Evolutionary conservation across 2,888 invertebrate genomes (phyloP).

Genomic region (Stenodera caucasica): DNA sequence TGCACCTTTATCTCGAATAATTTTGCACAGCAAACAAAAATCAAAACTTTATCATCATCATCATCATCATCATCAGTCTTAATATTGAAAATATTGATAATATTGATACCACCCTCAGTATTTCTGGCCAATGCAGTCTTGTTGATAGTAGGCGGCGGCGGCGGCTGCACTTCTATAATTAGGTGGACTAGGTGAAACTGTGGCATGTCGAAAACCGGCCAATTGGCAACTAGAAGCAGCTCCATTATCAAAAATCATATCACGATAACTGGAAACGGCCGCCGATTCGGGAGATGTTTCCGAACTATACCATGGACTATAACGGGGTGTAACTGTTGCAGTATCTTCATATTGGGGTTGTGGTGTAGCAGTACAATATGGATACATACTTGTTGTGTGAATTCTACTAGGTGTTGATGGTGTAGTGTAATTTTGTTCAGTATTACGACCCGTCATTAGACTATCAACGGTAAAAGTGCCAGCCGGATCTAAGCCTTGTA

Average conservation of each 20-base stretch:
- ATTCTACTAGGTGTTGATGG: slow-evolving; percentile 39
- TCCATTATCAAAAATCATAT: slow-evolving; percentile 51
- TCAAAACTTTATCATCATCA: slow-evolving; percentile 9
- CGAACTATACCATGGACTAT: slow-evolving; percentile 62
- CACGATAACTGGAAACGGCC: slow-evolving; percentile 48
- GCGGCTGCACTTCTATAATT: slow-evolving; percentile 59
- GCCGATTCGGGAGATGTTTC: slow-evolving; percentile 55
- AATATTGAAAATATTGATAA: slow-evolving; percentile 37
- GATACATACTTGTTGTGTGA: slow-evolving; percentile 56
- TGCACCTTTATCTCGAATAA: slow-evolving; percentile 9
- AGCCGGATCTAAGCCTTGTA: slow-evolving; percentile 54
- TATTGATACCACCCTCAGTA: slow-evolving; percentile 47
- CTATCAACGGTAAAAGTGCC: slow-evolving; percentile 66
- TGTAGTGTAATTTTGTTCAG: slow-evolving; percentile 49
- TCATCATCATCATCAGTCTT: slow-evolving; percentile 44
- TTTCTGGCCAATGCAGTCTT: slow-evolving; percentile 62
- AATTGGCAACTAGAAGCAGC: slow-evolving; percentile 56
- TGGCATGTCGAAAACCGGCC: slow-evolving; percentile 56
- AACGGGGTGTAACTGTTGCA: slow-evolving; percentile 48
- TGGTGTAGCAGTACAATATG: slow-evolving; percentile 58
- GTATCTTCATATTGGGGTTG: slow-evolving; percentile 52
- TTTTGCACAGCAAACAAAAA: slow-evolving; percentile 18
- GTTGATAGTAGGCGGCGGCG: slow-evolving; percentile 59
- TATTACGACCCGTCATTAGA: slow-evolving; percentile 59
- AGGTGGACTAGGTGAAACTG: slow-evolving; percentile 59